Conservation (phyloP, 2,113 vertebrate genomes). For the Colius striatus region DNA sequence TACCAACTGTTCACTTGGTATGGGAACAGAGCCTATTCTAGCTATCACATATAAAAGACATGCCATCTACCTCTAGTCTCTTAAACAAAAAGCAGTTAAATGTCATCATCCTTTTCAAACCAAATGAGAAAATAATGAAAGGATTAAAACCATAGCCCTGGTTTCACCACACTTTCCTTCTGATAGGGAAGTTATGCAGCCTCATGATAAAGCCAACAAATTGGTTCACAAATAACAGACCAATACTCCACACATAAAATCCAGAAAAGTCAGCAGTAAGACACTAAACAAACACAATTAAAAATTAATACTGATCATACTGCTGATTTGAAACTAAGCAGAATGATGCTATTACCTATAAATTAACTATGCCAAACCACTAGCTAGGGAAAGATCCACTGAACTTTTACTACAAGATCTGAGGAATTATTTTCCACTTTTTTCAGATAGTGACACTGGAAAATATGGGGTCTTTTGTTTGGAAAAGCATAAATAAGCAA, state of each 20-base stretch:
- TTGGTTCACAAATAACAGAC: not conserved
- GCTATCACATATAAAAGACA: accelerated
- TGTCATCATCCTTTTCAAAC: not conserved
- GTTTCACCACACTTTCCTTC: not conserved
- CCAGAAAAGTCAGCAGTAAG: not conserved
- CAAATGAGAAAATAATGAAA: not conserved
- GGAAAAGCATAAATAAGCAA: not conserved
- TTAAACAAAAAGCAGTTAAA: not conserved
- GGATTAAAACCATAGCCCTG: not conserved
- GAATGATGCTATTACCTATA: not conserved
- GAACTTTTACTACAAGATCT: not conserved
- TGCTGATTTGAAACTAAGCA: not conserved
- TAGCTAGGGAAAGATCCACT: not conserved
- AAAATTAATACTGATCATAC: not conserved
- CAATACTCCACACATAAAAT: not conserved
- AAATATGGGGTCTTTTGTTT: not conserved
- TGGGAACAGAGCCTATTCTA: not conserved
- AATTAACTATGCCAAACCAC: not conserved
- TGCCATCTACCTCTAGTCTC: not conserved
- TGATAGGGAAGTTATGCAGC: not conserved
- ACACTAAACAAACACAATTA: not conserved
- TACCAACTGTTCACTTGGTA: not conserved
- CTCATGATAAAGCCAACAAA: not conserved
- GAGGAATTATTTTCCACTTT: not conserved
- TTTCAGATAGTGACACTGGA: not conserved